Conservation (phyloP, 2,797 vertebrate genomes). For the Enteromius anoplus region DNA sequence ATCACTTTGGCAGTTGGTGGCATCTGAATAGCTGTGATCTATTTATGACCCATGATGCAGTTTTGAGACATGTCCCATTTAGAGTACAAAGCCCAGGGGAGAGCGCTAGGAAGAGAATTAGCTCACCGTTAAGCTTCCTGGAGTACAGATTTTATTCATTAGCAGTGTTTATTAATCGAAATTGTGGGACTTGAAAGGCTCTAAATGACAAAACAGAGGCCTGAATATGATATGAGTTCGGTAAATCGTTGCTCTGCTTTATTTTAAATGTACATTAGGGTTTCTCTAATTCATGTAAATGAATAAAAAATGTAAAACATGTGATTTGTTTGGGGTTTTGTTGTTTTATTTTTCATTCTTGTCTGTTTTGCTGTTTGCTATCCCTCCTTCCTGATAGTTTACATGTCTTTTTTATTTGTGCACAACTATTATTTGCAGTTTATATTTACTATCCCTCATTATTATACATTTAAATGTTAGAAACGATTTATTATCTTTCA, state of each 20-base stretch:
- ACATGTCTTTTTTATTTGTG: neutral
- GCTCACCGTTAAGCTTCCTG: no score
- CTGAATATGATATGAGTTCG: neutral
- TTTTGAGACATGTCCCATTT: slow-evolving; percentile 6
- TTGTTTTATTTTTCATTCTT: neutral
- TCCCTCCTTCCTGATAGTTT: neutral
- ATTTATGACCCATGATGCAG: slow-evolving; percentile 19
- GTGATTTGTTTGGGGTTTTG: no score
- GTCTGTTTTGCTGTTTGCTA: no score
- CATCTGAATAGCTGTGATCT: slow-evolving; percentile 18
- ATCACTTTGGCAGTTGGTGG: slow-evolving; percentile 17
- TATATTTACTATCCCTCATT: neutral
- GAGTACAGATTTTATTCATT: neutral
- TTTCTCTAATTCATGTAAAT: neutral
- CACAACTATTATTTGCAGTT: neutral
- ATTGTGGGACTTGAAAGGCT: neutral
- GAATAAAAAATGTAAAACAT: neutral
- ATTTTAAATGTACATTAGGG: neutral
- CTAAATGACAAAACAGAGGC: neutral
- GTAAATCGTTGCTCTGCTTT: neutral
- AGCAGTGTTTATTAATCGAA: no score
- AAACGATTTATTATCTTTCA: neutral
- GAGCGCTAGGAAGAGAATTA: neutral
- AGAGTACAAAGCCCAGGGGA: neutral
- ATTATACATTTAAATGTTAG: neutral